These are phyloP conservation scores for Drosophila meridiana DNA, from an alignment of 2,888 invertebrate species.

Conservation along the genomic window DNA sequence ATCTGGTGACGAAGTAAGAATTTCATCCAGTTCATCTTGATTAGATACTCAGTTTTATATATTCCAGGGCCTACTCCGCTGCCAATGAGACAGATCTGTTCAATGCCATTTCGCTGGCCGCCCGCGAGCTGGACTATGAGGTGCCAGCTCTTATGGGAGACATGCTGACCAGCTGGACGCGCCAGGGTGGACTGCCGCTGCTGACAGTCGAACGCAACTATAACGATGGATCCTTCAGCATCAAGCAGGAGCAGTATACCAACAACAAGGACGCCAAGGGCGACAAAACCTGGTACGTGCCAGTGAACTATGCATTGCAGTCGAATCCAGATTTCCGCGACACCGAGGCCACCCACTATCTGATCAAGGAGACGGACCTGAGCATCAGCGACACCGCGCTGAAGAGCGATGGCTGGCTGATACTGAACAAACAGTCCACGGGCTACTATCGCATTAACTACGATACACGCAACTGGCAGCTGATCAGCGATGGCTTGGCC, in stretches of 20 bases:
- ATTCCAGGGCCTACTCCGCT: constrained; percentile 35
- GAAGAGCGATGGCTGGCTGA: constrained; percentile 75
- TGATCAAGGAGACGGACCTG: constrained; percentile 44
- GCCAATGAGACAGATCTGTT: constrained; percentile 80
- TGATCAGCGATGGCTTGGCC: constrained; percentile 88
- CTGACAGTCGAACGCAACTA: constrained; percentile 86
- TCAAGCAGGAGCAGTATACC: constrained; percentile 86
- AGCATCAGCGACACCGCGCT: constrained; percentile 37
- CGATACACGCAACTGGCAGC: constrained; percentile 88
- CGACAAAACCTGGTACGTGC: constrained; percentile 78
- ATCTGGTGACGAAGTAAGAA: constrained; percentile 78
- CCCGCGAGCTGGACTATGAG: constrained; percentile 61
- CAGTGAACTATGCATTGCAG: constrained; percentile 79
- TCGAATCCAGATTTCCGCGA: constrained; percentile 79
- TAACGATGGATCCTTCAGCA: constrained; percentile 83
- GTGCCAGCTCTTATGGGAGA: constrained; percentile 86
- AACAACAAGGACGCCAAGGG: constrained; percentile 51
- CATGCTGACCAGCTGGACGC: constrained; percentile 88
- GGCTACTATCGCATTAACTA: constrained; percentile 89
- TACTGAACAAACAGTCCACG: constrained; percentile 83
- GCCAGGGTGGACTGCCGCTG: constrained; percentile 87
- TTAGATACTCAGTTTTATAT: neutral
- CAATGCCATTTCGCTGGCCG: constrained; percentile 70
- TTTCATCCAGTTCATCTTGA: neutral
- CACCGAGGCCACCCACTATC: constrained; percentile 76